A percentile compares a stretch with the other conserved stretches of the same genome.
Evolutionary conservation across 2,888 invertebrate genomes (phyloP).

Genomic region (Onthophagus sagittarius): DNA sequence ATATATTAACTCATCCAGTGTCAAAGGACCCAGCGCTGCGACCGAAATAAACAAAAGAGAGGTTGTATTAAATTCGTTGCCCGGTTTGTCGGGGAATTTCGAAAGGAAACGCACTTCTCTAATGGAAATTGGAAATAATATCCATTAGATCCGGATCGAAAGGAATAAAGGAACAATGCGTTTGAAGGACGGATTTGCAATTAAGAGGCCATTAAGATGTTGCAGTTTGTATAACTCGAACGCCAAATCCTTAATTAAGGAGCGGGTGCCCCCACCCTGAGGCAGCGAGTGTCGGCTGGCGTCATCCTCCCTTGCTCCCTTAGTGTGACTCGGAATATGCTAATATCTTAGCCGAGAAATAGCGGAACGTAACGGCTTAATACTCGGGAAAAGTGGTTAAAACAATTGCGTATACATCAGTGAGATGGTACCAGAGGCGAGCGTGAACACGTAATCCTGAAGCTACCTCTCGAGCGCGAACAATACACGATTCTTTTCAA

Average conservation of each 20-base stretch:
- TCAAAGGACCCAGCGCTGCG: too few relatives aligned
- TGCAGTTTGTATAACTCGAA: slow-evolving; percentile 39
- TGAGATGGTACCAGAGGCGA: neutral
- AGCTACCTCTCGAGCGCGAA: neutral
- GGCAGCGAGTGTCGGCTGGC: neutral
- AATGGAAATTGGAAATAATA: neutral
- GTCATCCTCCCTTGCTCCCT: neutral
- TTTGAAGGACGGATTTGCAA: slow-evolving; percentile 23
- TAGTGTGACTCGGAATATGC: neutral
- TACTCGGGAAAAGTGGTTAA: slow-evolving; percentile 11
- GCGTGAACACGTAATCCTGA: neutral
- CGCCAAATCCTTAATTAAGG: slow-evolving; percentile 43
- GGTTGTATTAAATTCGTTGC: neutral
- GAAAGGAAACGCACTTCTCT: neutral
- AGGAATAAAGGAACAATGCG: neutral
- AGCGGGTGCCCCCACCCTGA: slow-evolving; percentile 29
- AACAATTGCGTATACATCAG: slow-evolving; percentile 11
- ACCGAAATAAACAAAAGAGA: neutral
- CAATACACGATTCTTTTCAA: neutral
- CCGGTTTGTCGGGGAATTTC: neutral
- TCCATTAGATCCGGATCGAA: neutral
- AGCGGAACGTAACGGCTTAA: slow-evolving; percentile 6
- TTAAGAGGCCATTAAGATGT: slow-evolving; percentile 38
- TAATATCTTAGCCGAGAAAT: neutral
- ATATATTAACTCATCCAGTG: too few relatives aligned